Percentiles rank a stretch among this genome's conserved stretches.
These are phyloP conservation scores for Panthera tigris DNA, from an alignment of 2,113 vertebrate genomes.

Conservation along the genomic window DNA sequence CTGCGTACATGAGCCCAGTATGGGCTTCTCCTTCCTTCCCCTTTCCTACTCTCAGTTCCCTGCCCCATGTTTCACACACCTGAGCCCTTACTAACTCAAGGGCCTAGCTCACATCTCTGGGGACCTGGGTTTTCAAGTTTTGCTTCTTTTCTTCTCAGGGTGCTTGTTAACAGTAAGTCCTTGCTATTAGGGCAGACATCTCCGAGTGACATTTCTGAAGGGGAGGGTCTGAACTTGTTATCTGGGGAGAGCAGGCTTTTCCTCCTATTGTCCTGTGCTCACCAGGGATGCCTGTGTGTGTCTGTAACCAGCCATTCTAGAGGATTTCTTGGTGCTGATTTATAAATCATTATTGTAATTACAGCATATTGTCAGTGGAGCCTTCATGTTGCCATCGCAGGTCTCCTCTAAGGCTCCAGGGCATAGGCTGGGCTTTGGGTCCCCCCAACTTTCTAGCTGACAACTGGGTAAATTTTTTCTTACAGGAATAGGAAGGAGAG, in stretches of 20 bases:
- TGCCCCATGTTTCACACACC: background rate
- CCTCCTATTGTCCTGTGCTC: background rate
- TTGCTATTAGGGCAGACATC: background rate
- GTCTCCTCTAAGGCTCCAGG: background rate
- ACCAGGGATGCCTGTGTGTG: background rate
- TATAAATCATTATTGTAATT: conserved; percentile 65
- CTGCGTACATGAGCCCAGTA: background rate
- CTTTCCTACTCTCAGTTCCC: background rate
- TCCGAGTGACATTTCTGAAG: background rate
- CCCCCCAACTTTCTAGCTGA: background rate
- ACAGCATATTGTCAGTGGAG: background rate
- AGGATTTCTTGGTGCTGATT: conserved; percentile 62
- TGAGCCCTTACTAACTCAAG: background rate
- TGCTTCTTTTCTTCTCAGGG: background rate
- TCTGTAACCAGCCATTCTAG: conserved; percentile 32
- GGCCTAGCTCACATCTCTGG: background rate
- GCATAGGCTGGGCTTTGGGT: background rate
- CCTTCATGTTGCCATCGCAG: background rate
- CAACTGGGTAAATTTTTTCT: background rate
- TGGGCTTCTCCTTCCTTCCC: background rate
- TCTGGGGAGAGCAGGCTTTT: conserved; percentile 19
- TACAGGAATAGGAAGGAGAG: background rate
- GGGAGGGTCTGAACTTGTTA: background rate
- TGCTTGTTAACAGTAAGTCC: conserved; percentile 3
- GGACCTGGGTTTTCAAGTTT: background rate